A percentile compares a stretch with the other conserved stretches of the same genome.
phyloP scores from a whole-genome alignment of 2,113 vertebrate species.

The Lota lota region DNA sequence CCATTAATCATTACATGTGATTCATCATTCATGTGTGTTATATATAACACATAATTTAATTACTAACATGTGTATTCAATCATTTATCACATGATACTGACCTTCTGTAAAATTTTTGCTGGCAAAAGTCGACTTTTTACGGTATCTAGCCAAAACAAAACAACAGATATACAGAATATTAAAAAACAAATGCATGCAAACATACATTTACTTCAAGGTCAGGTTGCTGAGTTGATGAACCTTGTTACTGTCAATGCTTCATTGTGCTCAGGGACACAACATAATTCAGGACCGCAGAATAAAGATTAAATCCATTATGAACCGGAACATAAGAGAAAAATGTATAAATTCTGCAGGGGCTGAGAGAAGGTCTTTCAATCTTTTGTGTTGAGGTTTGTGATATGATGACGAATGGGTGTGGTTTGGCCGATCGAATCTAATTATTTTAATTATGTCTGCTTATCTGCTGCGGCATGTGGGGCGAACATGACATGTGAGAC shows the following conservation, averaged over 20 bases:
- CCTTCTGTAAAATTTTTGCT: conserved; percentile 89
- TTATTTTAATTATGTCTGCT: neutral
- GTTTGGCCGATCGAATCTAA: conserved; percentile 9
- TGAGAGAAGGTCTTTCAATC: no score
- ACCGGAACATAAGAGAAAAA: no score
- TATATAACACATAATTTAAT: no score
- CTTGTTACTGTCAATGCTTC: no score
- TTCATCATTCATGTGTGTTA: no score
- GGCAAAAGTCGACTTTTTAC: conserved; percentile 90
- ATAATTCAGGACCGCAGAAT: no score
- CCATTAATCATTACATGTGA: no score
- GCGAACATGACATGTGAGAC: neutral
- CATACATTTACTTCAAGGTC: neutral
- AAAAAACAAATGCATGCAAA: neutral
- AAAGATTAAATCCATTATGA: no score
- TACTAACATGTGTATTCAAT: no score
- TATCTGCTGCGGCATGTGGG: neutral
- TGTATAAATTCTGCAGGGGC: no score
- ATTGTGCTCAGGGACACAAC: no score
- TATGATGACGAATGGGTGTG: neutral
- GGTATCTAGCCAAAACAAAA: conserved; percentile 71
- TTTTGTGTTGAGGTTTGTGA: neutral
- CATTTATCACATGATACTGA: conserved; percentile 49
- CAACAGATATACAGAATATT: conserved; percentile 17
- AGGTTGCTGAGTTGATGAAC: no score